Percentiles rank a stretch among this genome's conserved stretches.
Conservation (phyloP, 30 jellyfish, hydroid and myxozoan genomes). For the Turritopsis dohrnii region DNA sequence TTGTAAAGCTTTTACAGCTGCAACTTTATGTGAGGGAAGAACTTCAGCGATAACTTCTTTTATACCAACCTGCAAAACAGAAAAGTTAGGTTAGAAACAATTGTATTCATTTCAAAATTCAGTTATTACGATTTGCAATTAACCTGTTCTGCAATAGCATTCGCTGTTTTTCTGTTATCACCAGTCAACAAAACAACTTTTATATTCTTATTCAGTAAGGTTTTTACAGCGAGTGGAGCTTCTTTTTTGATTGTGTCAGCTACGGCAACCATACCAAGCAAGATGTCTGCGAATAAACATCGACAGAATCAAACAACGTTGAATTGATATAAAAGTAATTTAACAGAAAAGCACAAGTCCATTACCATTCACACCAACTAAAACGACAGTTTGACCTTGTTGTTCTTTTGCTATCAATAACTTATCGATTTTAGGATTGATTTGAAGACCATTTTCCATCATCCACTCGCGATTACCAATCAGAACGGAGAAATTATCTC, state of each 20-base stretch:
- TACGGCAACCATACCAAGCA: constrained; percentile 81
- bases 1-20: constrained; percentile 74
- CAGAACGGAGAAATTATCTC: constrained; percentile 45
- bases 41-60: constrained; percentile 62
- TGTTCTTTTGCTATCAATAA: constrained; percentile 77
- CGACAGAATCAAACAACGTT: no score
- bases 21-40: constrained; percentile 94
- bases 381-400: constrained; percentile 84
- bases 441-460: constrained; percentile 50
- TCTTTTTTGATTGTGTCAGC: constrained; percentile 80
- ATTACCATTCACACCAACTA: constrained; percentile 70
- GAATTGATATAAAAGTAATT: not conserved
- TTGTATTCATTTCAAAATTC: not conserved
- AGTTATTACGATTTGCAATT: not conserved
- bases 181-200: constrained; percentile 95
- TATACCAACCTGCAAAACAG: constrained; percentile 20
- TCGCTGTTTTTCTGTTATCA: constrained; percentile 88
- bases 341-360: not conserved
- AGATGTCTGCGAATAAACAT: constrained; percentile 5
- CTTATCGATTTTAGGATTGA: constrained; percentile 48
- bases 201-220: constrained; percentile 67
- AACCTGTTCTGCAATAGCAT: constrained; percentile 90
- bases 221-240: constrained; percentile 70
- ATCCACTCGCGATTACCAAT: constrained; percentile 97
- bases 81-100: not conserved